Evolutionary conservation across 2,888 invertebrate genomes (phyloP).

Genomic region (Hymenopus coronatus): DNA sequence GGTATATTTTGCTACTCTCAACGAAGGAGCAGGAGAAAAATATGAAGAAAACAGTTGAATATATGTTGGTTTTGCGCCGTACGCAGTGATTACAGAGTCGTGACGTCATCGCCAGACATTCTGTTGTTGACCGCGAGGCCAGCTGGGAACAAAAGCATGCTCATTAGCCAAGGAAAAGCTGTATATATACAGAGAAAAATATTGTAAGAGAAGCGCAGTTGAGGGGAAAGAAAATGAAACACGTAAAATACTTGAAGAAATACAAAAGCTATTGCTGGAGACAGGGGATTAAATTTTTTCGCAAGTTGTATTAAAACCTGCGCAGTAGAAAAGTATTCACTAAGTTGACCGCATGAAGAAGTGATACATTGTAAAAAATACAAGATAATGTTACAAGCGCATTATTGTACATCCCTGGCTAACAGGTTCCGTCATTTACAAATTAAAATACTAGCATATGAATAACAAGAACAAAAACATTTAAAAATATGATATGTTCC

Average conservation of each 20-base stretch:
- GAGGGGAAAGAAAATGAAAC: background rate
- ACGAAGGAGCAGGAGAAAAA: background rate
- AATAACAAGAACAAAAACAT: too few species aligned
- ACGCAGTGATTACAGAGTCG: background rate
- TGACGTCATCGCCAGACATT: background rate
- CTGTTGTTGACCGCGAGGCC: background rate
- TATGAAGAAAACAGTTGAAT: background rate
- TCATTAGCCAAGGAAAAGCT: background rate
- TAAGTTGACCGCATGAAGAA: background rate
- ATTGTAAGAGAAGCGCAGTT: background rate
- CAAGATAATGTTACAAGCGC: too few species aligned
- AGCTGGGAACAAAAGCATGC: background rate
- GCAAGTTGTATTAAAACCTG: background rate
- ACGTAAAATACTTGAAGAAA: background rate
- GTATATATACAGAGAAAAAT: background rate
- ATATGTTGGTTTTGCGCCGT: background rate
- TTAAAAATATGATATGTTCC: too few species aligned
- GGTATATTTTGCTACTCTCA: background rate
- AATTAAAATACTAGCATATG: too few species aligned
- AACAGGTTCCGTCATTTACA: too few species aligned
- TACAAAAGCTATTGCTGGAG: background rate
- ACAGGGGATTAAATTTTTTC: background rate
- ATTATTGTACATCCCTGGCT: too few species aligned
- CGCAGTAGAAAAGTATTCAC: background rate
- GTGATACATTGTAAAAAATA: background rate